phyloP scores from a whole-genome alignment of 2,113 vertebrate species.

The Perccottus glenii region DNA sequence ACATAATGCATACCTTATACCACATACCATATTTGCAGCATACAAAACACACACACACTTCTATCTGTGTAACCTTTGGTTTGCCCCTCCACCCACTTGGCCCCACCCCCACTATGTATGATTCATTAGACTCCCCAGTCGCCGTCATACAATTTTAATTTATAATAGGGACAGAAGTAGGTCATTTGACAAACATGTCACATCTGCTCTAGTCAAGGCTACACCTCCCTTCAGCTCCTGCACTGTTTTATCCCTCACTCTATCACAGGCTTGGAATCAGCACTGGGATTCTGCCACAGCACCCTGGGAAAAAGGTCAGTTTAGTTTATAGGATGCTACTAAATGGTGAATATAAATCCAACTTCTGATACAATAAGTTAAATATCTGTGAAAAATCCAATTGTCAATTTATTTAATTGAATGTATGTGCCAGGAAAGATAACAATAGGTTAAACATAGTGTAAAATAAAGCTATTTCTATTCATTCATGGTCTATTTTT shows the following conservation, averaged over 20 bases:
- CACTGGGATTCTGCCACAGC: conserved; percentile 8
- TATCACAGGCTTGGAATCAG: conserved; percentile 22
- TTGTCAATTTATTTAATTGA: too few species aligned
- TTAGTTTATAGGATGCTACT: not conserved
- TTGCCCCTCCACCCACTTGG: conserved; percentile 34
- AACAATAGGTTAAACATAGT: too few species aligned
- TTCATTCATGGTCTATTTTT: too few species aligned
- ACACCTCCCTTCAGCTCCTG: conserved; percentile 66
- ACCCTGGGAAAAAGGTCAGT: not conserved
- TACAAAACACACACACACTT: conserved; percentile 7
- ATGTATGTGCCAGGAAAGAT: too few species aligned
- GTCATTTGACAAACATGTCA: conserved; percentile 82
- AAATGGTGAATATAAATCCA: not conserved
- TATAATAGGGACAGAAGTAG: conserved; percentile 80
- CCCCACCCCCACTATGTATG: conserved; percentile 66
- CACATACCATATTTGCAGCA: not conserved
- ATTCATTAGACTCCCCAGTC: conserved; percentile 72
- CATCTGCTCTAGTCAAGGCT: conserved; percentile 76
- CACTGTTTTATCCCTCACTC: conserved; percentile 29
- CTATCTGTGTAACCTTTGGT: conserved; percentile 46
- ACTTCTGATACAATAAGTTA: too few species aligned
- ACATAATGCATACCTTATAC: not conserved
- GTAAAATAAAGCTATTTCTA: too few species aligned
- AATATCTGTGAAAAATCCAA: too few species aligned
- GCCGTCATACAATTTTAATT: conserved; percentile 82